These are phyloP conservation scores for Antigone vipio DNA, from an alignment of 2,113 vertebrate species.

Conservation along the genomic window DNA sequence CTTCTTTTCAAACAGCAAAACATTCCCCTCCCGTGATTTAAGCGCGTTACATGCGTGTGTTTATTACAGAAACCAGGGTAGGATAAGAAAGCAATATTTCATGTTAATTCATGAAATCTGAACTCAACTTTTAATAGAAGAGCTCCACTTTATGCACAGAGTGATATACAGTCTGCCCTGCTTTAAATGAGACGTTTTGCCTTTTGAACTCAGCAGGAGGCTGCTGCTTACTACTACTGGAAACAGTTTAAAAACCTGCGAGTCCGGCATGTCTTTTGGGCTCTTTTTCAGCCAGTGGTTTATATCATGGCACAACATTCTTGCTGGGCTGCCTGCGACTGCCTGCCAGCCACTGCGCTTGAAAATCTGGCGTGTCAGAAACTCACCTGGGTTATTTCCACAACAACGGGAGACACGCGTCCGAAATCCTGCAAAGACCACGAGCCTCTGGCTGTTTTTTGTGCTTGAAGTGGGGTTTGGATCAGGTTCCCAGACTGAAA, in stretches of 20 bases:
- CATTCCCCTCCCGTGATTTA: background rate
- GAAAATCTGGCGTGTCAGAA: background rate
- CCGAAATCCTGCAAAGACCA: background rate
- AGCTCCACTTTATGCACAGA: constrained; percentile 32
- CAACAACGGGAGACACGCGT: accelerated
- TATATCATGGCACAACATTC: constrained; percentile 3
- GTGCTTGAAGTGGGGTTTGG: background rate
- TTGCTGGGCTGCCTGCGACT: background rate
- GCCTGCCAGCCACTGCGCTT: background rate
- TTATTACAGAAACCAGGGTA: constrained; percentile 49
- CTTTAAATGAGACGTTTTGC: constrained; percentile 43
- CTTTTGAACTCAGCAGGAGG: constrained; percentile 68
- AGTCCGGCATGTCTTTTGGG: background rate
- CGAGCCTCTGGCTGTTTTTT: background rate
- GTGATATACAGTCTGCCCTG: constrained; percentile 35
- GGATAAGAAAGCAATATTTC: constrained; percentile 55
- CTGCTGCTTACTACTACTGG: constrained; percentile 45
- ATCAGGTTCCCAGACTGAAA: background rate
- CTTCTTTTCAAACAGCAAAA: background rate
- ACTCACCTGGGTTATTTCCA: constrained; percentile 3
- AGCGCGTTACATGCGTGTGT: background rate
- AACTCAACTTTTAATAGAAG: constrained; percentile 62
- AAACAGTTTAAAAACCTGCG: constrained; percentile 16
- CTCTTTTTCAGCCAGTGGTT: background rate
- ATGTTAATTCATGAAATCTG: constrained; percentile 53